Conservation (phyloP, 2,113 vertebrate genomes). For the Capreolus pygargus region DNA sequence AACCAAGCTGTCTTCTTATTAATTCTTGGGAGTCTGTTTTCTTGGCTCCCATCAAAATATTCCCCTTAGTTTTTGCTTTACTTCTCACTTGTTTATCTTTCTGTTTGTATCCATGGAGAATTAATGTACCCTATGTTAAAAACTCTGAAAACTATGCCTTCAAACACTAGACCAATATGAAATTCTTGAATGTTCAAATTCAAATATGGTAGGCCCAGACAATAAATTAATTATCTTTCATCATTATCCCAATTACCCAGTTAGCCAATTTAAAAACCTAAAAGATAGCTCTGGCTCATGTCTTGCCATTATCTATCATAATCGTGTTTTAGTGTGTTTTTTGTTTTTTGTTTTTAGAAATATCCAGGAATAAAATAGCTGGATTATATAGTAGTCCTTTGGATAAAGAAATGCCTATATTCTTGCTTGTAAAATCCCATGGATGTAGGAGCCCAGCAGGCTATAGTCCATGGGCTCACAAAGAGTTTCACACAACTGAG, state of each 20-base stretch:
- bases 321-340: neutral
- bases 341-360: neutral
- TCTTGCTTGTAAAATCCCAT: neutral
- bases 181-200: neutral
- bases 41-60: neutral
- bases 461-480: accelerated
- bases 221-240: neutral
- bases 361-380: neutral
- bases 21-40: neutral
- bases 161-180: neutral
- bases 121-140: neutral
- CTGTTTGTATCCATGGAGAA: neutral
- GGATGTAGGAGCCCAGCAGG: neutral
- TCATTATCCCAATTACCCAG: neutral
- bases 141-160: neutral
- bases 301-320: neutral
- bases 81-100: neutral
- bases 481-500: neutral
- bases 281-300: neutral
- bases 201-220: neutral
- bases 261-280: neutral
- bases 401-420: neutral
- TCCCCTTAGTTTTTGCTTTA: neutral
- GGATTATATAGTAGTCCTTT: neutral
- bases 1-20: neutral